phyloP scores from a whole-genome alignment of 2,113 vertebrate species.

The Pongo pygmaeus region DNA sequence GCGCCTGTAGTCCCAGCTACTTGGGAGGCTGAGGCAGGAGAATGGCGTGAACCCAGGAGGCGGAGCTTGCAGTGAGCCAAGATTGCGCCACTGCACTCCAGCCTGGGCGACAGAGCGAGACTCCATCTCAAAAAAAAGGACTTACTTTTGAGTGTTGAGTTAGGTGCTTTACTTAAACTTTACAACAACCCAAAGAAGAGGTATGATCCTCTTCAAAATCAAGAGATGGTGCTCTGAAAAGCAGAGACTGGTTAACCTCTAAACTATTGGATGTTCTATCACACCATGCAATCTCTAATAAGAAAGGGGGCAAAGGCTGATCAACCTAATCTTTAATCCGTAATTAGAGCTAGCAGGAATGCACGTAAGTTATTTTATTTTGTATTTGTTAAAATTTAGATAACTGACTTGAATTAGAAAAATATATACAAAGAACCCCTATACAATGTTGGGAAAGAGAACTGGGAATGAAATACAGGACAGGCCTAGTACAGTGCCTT shows the following conservation, averaged over 20 bases:
- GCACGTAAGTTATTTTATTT: not conserved
- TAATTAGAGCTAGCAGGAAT: not conserved
- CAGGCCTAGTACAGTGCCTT: not conserved
- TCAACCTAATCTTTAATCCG: not conserved
- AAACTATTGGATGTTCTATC: not conserved
- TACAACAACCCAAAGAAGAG: not conserved
- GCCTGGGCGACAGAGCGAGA: too few species aligned
- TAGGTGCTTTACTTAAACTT: constrained; percentile 2
- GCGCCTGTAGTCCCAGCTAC: too few species aligned
- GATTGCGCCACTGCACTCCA: too few species aligned
- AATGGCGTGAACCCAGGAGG: too few species aligned
- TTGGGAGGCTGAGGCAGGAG: too few species aligned
- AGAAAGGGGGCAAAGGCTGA: not conserved
- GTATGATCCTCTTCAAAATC: not conserved
- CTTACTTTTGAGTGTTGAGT: not conserved
- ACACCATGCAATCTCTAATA: not conserved
- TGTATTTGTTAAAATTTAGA: not conserved
- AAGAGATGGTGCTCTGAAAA: not conserved
- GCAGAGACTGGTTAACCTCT: not conserved
- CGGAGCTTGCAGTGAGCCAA: too few species aligned
- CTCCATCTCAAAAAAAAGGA: not conserved
- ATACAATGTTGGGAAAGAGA: not conserved
- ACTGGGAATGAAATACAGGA: not conserved
- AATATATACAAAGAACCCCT: not conserved
- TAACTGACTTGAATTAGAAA: constrained; percentile 21